Evolutionary conservation across 2,113 vertebrate genomes (phyloP).

Genomic region (Stomatorhinus ivindoensis): DNA sequence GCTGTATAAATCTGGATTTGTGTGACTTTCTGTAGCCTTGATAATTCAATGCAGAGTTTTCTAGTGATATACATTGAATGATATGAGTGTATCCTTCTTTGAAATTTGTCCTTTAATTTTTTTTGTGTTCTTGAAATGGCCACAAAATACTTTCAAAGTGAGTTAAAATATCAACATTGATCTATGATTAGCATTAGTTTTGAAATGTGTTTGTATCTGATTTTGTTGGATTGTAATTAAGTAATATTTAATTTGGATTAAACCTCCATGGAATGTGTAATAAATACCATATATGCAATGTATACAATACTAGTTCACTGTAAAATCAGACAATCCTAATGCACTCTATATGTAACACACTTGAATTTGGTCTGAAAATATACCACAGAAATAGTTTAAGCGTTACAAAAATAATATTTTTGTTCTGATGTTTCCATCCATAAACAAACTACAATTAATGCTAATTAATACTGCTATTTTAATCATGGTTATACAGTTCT

Average conservation of each 20-base stretch:
- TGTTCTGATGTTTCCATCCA: not conserved
- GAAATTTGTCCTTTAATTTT: not conserved
- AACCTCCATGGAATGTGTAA: constrained; percentile 39
- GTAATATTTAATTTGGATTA: constrained; percentile 32
- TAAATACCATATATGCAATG: constrained; percentile 30
- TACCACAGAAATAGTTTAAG: not conserved
- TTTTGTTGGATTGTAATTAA: constrained; percentile 39
- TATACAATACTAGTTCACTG: constrained; percentile 28
- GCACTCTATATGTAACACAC: constrained; percentile 22
- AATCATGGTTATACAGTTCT: not conserved
- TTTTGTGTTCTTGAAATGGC: not conserved
- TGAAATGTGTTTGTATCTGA: constrained; percentile 29
- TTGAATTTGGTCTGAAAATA: not conserved
- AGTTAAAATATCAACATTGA: too few relatives aligned
- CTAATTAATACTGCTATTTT: not conserved
- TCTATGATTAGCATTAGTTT: too few relatives aligned
- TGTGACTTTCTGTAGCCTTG: not conserved
- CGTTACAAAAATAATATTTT: not conserved
- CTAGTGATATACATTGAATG: not conserved
- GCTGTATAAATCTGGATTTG: not conserved
- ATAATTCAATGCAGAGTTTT: not conserved
- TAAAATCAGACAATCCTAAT: constrained; percentile 20
- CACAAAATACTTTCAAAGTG: constrained; percentile 26
- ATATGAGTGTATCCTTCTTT: not conserved
- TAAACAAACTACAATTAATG: not conserved